Conservation (phyloP, 2,888 invertebrate species). For the Lumbricus terrestris region DNA sequence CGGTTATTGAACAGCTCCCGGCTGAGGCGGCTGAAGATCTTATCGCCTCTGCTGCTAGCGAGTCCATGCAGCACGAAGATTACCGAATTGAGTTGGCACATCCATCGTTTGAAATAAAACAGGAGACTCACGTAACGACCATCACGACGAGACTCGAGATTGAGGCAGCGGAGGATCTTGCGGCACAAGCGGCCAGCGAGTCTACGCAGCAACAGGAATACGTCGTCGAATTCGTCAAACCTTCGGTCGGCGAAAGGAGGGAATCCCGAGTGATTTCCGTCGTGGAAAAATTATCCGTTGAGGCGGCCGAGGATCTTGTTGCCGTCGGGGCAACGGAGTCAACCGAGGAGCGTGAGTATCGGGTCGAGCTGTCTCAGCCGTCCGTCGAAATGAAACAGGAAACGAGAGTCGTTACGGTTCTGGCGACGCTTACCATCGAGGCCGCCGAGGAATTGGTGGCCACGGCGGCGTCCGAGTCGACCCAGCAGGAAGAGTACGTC, state of each 20-base stretch:
- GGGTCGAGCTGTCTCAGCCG: conserved; percentile 22
- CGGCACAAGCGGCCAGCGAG: conserved; percentile 21
- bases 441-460: conserved; percentile 27
- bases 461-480: conserved; percentile 24
- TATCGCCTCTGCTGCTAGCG: conserved; percentile 26
- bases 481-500: conserved; percentile 34
- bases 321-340: conserved; percentile 31
- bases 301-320: conserved; percentile 14
- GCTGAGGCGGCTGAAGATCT: conserved; percentile 21
- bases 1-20: not conserved
- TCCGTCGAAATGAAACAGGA: conserved; percentile 9
- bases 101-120: conserved; percentile 33
- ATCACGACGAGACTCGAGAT: not conserved
- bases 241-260: conserved; percentile 25
- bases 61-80: conserved; percentile 16
- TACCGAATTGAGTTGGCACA: conserved; percentile 20
- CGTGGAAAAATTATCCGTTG: not conserved
- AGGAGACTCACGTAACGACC: conserved; percentile 18
- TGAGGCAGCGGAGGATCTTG: conserved; percentile 21
- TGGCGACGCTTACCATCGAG: conserved; percentile 32
- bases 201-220: conserved; percentile 34
- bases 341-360: conserved; percentile 30
- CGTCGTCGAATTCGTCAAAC: conserved; percentile 29
- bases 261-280: conserved; percentile 23
- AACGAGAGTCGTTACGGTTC: conserved; percentile 14